Evolutionary conservation across 2,797 vertebrate species (phyloP).

Genomic region (Myotis vivesi): DNA sequence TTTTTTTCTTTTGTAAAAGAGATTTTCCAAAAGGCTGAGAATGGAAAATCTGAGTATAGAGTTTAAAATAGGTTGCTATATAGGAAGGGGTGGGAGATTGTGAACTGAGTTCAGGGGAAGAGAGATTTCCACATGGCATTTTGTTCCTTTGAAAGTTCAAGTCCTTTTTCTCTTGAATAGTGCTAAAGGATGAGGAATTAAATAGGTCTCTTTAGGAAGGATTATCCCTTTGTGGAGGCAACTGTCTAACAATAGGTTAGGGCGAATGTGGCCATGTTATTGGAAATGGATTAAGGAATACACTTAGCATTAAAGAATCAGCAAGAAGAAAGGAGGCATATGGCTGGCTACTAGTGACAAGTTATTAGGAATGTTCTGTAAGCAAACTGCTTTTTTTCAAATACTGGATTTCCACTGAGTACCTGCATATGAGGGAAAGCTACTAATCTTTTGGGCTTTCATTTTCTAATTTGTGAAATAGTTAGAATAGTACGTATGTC

Average conservation of each 20-base stretch:
- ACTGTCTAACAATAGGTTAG: neutral
- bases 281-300: neutral
- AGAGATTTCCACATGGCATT: neutral
- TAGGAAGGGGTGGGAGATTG: neutral
- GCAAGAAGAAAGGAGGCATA: neutral
- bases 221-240: neutral
- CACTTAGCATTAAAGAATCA: neutral
- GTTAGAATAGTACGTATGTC: neutral
- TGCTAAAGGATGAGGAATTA: neutral
- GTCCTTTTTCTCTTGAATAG: neutral
- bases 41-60: neutral
- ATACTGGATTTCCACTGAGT: neutral
- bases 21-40: neutral
- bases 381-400: neutral
- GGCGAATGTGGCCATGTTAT: neutral
- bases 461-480: neutral
- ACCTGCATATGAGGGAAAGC: neutral
- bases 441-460: neutral
- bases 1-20: neutral
- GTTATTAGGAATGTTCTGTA: neutral
- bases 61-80: neutral
- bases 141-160: slow-evolving; percentile 3
- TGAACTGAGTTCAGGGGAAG: neutral
- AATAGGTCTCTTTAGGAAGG: neutral
- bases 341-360: neutral